Evolutionary conservation across 2,888 invertebrate genomes (phyloP), one percentile per base, ranked within the genome.

Genomic region (Formica aserva): DNA sequence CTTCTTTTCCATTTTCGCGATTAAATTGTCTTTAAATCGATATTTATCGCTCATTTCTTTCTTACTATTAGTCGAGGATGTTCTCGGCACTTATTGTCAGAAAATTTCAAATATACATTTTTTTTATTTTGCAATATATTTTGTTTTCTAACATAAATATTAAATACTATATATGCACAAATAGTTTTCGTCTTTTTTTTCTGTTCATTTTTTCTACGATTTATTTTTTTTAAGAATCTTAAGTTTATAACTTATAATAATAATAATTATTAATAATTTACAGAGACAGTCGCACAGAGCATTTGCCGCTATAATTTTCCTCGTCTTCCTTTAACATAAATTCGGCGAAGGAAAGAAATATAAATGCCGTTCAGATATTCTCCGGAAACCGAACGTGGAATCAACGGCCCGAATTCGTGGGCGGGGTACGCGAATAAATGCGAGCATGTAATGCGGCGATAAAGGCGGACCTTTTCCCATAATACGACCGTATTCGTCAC

Each of bases 401-500:
- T 55, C 72, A 18, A 45, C 45, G 22, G 32, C 1, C 22, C 32
- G 35, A 48, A 71, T 45, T 35, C 71, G 45, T 62, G 45, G 32
- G 3, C 5, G 41, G 35, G 38, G 1, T 32, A 32, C 22, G 15
- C 41, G n/a, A 18, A 67, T 67, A 67, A 77, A 80, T 48, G 72
- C 60, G 63, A 48, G 15, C 26, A 63, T 75, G 77, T 82, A 82
- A 83, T 82, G 32, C 35, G 60, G 41, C 78, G 80, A 83, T 83
- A 72, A 80, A 71, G 13, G 38, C 38, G 55, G 29, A n/a, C 38
- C 62, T 82, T 71, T 60, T 26, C 48, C 32, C 77, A n/a, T 52
- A 82, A 82, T 82, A 52, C 85, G 82, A 62, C 13, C 82, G 32
- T 72, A 82, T 88, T 87, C 72, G 76, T 86, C 88, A 85, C 66